A percentile compares a stretch with the other conserved stretches of the same genome.
phyloP scores from a whole-genome alignment of 2,888 invertebrate genomes.

The Ochropleura plecta region DNA sequence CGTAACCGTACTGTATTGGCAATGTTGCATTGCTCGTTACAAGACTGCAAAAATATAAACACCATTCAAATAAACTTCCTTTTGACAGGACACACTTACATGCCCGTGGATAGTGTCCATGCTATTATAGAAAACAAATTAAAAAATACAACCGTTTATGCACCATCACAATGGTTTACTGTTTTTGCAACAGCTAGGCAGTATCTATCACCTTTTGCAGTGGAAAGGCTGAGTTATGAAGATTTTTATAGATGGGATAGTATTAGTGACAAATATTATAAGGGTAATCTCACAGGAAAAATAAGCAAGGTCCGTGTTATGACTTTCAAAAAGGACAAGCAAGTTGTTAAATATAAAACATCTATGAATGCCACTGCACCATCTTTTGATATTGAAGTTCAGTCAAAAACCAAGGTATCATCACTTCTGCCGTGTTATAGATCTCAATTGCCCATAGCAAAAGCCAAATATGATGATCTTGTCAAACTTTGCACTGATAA shows the following conservation, averaged over 20 bases:
- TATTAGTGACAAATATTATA: constrained; percentile 62
- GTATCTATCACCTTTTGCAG: background rate
- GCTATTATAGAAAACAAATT: constrained; percentile 65
- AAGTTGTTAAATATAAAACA: constrained; percentile 10
- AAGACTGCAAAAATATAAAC: constrained; percentile 53
- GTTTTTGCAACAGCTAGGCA: constrained; percentile 51
- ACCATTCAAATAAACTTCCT: constrained; percentile 62
- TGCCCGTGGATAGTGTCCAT: constrained; percentile 73
- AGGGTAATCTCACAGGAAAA: constrained; percentile 59
- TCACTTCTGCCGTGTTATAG: constrained; percentile 53
- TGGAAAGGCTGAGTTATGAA: constrained; percentile 36
- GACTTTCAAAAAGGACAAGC: constrained; percentile 58
- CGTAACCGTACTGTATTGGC: constrained; percentile 63
- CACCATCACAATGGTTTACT: constrained; percentile 72
- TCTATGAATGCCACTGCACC: constrained; percentile 34
- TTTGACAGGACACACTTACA: constrained; percentile 71
- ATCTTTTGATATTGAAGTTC: constrained; percentile 50
- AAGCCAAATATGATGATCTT: constrained; percentile 37
- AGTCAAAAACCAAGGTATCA: constrained; percentile 54
- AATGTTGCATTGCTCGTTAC: constrained; percentile 16
- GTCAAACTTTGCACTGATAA: constrained; percentile 6
- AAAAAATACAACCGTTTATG: constrained; percentile 64
- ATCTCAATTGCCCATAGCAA: constrained; percentile 50
- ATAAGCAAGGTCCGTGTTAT: constrained; percentile 59
- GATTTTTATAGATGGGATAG: constrained; percentile 60